Evolutionary conservation across 2,113 vertebrate genomes (phyloP), one percentile per base, ranked within the genome.

Genomic region (Asarcornis scutulata): DNA sequence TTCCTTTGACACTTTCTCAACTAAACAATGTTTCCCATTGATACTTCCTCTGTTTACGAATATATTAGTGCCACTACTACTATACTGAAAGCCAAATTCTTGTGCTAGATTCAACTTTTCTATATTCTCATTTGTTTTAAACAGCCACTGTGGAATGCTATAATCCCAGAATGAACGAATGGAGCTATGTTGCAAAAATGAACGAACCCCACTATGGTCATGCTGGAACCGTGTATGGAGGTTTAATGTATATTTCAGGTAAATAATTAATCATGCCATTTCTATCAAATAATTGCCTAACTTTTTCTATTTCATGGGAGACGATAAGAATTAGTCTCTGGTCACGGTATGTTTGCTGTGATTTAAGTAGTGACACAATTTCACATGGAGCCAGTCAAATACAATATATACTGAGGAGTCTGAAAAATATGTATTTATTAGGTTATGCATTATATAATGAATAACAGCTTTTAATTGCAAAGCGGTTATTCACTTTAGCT

Each of bases 101-200:
- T 11, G 0, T 36, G 32, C 32, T 63, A 72, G 1, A 71, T 80
- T 92, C 82, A 91, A 66, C 29, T 8, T 68, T 53, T 34, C 3
- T 7, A 2, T 88, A 8, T 71, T 94, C 50, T 90, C 44, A 0
- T 90, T 85, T 91, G 64, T 93, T 83, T 50, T 59, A 36, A 58
- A 97, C 97, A 99, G 99, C 99, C 73, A 99, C 99, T 22, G 99
- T 99, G 95, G 99, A 99, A 95, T 99, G 99, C 98, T 99, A 99
- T 97, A 99, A 99, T 95, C 99, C 99, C 74, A 98, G 99, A 95
- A 99, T 99, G 91, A 99, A 99, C 22, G 99, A 99, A 95, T 99
- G 99, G 99, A 99, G 98, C 73, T 99, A 99, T 32, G 99, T 99
- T 27, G 99, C 99, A 78, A 99, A 99, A 98, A 99, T 99, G 99